Evolutionary conservation across 2,888 invertebrate species (phyloP).

Genomic region (Cenopis cana): DNA sequence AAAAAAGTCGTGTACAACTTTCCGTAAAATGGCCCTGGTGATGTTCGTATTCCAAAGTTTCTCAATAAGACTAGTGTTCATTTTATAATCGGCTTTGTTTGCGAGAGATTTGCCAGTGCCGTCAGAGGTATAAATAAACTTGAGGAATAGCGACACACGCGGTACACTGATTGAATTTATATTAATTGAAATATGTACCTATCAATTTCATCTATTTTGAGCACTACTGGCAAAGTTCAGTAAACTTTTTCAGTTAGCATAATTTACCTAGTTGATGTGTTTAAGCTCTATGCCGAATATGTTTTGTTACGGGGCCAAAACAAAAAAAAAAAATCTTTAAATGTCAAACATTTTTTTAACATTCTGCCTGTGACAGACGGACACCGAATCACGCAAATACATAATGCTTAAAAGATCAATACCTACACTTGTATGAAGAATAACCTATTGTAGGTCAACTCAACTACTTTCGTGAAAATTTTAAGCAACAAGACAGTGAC

Average conservation of each 20-base stretch:
- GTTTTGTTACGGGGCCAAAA: too few relatives aligned
- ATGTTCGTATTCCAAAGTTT: constrained; percentile 30
- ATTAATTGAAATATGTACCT: neutral
- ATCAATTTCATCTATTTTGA: neutral
- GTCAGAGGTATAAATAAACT: constrained; percentile 36
- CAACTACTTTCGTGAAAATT: neutral
- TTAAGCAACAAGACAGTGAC: neutral
- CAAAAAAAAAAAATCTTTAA: too few relatives aligned
- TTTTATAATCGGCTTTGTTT: constrained; percentile 33
- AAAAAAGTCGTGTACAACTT: too few relatives aligned
- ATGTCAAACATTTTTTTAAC: too few relatives aligned
- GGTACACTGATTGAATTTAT: constrained; percentile 6
- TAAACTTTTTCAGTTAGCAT: neutral
- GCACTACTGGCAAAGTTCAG: neutral
- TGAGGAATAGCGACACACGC: constrained; percentile 2
- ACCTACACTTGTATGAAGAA: too few relatives aligned
- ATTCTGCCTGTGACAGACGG: too few relatives aligned
- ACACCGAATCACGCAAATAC: too few relatives aligned
- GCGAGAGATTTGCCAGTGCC: constrained; percentile 22
- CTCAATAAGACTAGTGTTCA: constrained; percentile 21
- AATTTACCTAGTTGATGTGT: too few relatives aligned
- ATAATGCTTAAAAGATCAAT: too few relatives aligned
- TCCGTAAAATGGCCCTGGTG: too few relatives aligned
- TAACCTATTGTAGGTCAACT: too few relatives aligned
- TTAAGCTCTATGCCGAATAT: too few relatives aligned